Conservation (phyloP, 2,888 invertebrate genomes). For the Iselma pallidipennis region DNA sequence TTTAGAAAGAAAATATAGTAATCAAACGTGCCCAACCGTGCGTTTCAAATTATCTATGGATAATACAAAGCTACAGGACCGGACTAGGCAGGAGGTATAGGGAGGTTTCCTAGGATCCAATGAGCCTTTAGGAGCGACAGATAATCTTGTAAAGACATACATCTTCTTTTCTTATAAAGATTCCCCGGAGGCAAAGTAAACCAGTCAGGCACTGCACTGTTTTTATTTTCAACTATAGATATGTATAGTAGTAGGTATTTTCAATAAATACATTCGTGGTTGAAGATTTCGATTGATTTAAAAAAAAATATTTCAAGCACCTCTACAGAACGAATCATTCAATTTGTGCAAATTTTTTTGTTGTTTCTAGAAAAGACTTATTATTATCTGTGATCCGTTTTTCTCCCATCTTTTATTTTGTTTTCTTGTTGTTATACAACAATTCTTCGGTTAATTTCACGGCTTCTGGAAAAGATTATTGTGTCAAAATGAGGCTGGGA, state of each 20-base stretch:
- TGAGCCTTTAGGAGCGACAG: too few relatives aligned
- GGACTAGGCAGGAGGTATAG: too few relatives aligned
- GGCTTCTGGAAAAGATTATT: constrained; percentile 37
- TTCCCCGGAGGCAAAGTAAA: too few relatives aligned
- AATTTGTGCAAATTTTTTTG: not conserved
- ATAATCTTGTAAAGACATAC: too few relatives aligned
- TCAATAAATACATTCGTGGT: too few relatives aligned
- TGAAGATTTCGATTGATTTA: not conserved
- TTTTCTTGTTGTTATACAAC: not conserved
- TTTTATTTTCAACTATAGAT: not conserved
- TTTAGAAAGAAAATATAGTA: constrained; percentile 27
- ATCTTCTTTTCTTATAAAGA: too few relatives aligned
- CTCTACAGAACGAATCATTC: not conserved
- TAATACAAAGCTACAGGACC: constrained; percentile 13
- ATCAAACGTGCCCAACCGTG: constrained; percentile 28
- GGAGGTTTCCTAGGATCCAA: too few relatives aligned
- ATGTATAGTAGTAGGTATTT: too few relatives aligned
- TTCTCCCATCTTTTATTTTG: too few relatives aligned
- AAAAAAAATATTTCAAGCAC: not conserved
- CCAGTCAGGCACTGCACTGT: too few relatives aligned
- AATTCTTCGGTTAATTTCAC: constrained; percentile 34
- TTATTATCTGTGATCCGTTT: too few relatives aligned
- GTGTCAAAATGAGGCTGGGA: constrained; percentile 35
- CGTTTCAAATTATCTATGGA: constrained; percentile 25
- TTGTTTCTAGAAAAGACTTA: too few relatives aligned